Conservation (phyloP, 2,797 vertebrate genomes). For the Eulemur mongoz region DNA sequence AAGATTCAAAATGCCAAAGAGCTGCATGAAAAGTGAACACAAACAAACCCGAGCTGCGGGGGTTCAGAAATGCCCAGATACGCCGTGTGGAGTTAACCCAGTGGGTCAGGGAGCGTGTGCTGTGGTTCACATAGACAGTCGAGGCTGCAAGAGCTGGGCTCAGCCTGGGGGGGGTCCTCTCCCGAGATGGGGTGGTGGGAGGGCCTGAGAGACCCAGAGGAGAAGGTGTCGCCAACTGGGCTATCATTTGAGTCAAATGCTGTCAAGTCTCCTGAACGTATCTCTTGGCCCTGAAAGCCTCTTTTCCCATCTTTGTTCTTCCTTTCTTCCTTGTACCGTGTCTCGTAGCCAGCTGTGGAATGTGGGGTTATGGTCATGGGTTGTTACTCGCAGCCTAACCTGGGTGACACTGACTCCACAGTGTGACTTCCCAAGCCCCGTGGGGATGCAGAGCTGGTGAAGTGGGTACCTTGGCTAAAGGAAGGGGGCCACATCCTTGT, state of each 20-base stretch:
- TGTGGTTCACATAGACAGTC: neutral
- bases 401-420: neutral
- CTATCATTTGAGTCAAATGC: neutral
- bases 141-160: neutral
- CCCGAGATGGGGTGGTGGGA: neutral
- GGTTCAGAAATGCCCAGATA: neutral
- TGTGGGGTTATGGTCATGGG: neutral
- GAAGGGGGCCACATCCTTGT: neutral
- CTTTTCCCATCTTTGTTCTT: neutral
- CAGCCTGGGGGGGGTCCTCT: neutral
- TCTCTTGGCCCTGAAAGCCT: neutral
- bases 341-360: neutral
- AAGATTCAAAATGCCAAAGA: neutral
- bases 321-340: neutral
- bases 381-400: neutral
- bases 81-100: no score
- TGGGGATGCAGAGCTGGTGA: neutral
- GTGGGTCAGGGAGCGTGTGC: neutral
- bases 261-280: neutral
- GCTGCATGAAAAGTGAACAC: neutral
- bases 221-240: neutral
- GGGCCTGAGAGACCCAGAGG: neutral
- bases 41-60: rapidly evolving
- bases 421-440: neutral
- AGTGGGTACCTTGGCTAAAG: neutral